phyloP scores from a whole-genome alignment of 2,113 vertebrate genomes.

The Larimichthys crocea region DNA sequence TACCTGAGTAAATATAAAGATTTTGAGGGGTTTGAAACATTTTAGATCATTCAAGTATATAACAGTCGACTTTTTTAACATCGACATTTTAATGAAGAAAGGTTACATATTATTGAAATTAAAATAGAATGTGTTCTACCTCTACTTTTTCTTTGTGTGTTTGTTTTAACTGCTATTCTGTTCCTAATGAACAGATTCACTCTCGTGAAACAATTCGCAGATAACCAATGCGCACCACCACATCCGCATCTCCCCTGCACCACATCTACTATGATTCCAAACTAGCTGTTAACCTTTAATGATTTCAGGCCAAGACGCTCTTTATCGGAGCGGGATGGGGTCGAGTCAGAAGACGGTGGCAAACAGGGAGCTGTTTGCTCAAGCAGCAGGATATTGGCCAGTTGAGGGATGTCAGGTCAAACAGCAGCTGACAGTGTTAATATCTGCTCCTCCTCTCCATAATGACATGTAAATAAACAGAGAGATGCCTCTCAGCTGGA shows the following conservation, averaged over 20 bases:
- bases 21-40: too few species aligned
- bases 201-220: not conserved
- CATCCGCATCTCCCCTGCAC: not conserved
- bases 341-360: not conserved
- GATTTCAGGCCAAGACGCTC: constrained; percentile 2
- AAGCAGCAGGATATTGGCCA: constrained; percentile 81
- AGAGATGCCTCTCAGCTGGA: constrained; percentile 95
- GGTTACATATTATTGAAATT: not conserved
- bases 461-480: constrained; percentile 99
- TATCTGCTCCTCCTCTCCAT: constrained; percentile 92
- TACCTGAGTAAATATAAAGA: too few species aligned
- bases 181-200: not conserved
- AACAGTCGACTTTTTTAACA: too few species aligned
- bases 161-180: not conserved
- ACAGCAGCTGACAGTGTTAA: constrained; percentile 96
- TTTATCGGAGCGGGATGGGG: not conserved
- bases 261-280: not conserved
- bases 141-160: not conserved
- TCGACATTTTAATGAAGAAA: too few species aligned
- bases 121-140: not conserved
- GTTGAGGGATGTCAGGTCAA: constrained; percentile 96
- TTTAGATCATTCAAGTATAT: too few species aligned
- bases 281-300: not conserved
- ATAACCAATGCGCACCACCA: not conserved
- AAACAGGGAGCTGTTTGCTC: constrained; percentile 54